These are phyloP conservation scores for Xanthia icteritia DNA, from an alignment of 2,888 invertebrate species.

Conservation along the genomic window DNA sequence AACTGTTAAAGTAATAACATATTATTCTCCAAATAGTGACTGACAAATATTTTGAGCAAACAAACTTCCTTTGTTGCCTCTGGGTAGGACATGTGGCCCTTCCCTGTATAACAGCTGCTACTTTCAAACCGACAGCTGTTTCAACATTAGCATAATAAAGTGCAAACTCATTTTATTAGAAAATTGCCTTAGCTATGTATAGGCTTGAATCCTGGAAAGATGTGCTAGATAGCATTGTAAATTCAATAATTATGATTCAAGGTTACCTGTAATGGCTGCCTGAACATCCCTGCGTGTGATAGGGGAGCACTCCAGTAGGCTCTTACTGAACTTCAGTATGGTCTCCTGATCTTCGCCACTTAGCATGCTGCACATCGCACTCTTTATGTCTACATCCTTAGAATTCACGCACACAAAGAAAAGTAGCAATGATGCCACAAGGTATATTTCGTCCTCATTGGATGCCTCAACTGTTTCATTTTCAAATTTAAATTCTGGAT, in stretches of 20 bases:
- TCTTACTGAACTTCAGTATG: constrained; percentile 89
- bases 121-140: constrained; percentile 46
- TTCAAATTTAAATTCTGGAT: constrained; percentile 87
- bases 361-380: constrained; percentile 89
- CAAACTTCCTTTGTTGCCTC: constrained; percentile 24
- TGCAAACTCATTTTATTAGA: constrained; percentile 16
- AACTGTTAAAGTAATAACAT: not conserved
- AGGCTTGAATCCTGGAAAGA: not conserved
- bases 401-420: constrained; percentile 89
- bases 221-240: not conserved
- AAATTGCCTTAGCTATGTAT: not conserved
- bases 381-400: constrained; percentile 89
- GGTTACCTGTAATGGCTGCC: constrained; percentile 83
- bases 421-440: constrained; percentile 88
- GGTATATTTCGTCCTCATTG: constrained; percentile 80
- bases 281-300: constrained; percentile 83
- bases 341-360: constrained; percentile 88
- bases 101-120: constrained; percentile 37
- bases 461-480: constrained; percentile 77
- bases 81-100: constrained; percentile 6
- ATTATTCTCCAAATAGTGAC: not conserved
- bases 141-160: constrained; percentile 53
- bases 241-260: not conserved
- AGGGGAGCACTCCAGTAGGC: constrained; percentile 85
- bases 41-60: not conserved